Conservation (phyloP, 2,797 vertebrate species). For the Paratrypauchen microcephalus region DNA sequence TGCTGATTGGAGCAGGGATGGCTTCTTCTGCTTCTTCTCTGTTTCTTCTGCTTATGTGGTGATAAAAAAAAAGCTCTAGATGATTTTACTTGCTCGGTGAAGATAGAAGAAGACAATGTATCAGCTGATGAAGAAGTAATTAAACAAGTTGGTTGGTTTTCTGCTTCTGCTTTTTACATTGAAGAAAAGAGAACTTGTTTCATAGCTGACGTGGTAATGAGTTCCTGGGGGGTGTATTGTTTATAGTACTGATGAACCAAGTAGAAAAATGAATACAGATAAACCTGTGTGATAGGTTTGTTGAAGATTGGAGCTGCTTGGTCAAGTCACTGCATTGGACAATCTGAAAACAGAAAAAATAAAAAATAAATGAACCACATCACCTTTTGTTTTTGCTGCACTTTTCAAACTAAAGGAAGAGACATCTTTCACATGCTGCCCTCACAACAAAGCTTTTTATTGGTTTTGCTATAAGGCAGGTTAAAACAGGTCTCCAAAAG, state of each 20-base stretch:
- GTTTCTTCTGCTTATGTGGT: neutral
- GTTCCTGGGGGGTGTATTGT: neutral
- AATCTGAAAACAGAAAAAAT: neutral
- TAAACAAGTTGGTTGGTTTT: neutral
- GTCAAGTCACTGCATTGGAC: neutral
- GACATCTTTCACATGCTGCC: slow-evolving; percentile 7
- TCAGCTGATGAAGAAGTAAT: neutral
- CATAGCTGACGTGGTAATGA: neutral
- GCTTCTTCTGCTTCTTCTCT: neutral
- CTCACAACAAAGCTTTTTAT: neutral
- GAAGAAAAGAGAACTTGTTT: neutral
- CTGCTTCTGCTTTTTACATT: neutral
- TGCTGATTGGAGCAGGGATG: neutral
- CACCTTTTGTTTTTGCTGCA: slow-evolving; percentile 2
- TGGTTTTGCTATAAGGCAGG: neutral
- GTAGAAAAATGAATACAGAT: neutral
- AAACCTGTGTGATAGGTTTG: neutral
- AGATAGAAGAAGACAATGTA: neutral
- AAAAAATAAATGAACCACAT: neutral
- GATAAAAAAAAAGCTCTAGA: neutral
- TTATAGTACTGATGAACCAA: neutral
- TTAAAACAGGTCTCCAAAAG: neutral
- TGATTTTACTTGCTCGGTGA: neutral
- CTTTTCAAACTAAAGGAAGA: neutral
- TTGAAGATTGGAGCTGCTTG: neutral